Conservation (phyloP, 1,140 invertebrate genomes). For the Metaphire vulgaris region DNA sequence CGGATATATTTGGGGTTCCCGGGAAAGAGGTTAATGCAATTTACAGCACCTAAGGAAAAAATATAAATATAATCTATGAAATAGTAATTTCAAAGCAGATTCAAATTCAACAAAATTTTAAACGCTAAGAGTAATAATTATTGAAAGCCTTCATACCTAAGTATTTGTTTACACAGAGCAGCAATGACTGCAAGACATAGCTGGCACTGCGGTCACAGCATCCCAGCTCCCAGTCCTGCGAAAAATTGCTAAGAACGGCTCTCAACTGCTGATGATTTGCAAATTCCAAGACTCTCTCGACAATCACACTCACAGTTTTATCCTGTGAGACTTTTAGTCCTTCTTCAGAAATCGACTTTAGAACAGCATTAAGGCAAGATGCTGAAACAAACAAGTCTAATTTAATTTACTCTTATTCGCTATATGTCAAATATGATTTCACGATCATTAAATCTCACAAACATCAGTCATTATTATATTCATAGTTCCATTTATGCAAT, state of each 20-base stretch:
- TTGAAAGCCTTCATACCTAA: not conserved
- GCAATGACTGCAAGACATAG: not conserved
- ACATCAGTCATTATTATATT: too few species aligned
- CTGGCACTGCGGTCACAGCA: not conserved
- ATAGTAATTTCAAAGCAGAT: not conserved
- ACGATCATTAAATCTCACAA: too few species aligned
- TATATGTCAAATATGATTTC: too few species aligned
- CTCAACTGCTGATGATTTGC: constrained; percentile 3
- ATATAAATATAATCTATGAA: not conserved
- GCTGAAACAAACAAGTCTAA: constrained; percentile 20
- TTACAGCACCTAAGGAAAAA: not conserved
- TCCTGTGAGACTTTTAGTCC: constrained; percentile 1
- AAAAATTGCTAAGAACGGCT: not conserved
- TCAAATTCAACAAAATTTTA: not conserved
- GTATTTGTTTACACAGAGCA: not conserved
- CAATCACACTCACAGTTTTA: not conserved
- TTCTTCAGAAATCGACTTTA: not conserved
- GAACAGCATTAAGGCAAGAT: not conserved
- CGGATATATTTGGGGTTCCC: too few species aligned
- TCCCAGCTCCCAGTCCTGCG: not conserved
- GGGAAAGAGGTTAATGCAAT: not conserved
- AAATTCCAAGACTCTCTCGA: not conserved
- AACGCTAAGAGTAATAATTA: not conserved
- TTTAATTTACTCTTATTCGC: too few species aligned
- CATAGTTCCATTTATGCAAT: too few species aligned